Percentiles rank a stretch among this genome's conserved stretches.
Evolutionary conservation across 2,113 vertebrate genomes (phyloP).

Genomic region (Leptosomus discolor): DNA sequence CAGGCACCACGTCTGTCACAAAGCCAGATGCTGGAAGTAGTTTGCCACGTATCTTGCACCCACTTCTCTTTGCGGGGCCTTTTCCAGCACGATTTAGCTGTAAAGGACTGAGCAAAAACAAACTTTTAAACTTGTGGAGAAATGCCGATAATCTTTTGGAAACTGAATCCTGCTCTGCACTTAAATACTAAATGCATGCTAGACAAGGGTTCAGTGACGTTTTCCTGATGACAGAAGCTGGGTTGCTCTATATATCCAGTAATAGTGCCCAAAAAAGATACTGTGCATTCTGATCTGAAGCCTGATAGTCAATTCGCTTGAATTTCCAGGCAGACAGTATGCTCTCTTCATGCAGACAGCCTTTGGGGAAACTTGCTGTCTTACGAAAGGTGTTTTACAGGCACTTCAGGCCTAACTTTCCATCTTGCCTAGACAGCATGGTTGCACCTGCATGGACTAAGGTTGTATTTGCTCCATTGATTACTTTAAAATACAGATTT

Average conservation of each 20-base stretch:
- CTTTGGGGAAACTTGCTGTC: neutral
- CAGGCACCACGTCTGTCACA: neutral
- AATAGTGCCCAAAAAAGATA: neutral
- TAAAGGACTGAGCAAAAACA: neutral
- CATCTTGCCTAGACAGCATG: neutral
- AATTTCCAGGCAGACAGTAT: neutral
- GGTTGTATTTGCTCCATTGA: neutral
- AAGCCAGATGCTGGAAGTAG: neutral
- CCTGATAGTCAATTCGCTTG: neutral
- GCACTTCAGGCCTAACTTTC: neutral
- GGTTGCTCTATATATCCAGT: neutral
- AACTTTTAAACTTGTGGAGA: neutral
- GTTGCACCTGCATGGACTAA: neutral
- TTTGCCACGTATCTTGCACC: neutral
- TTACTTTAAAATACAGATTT: neutral
- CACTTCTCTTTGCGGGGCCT: neutral
- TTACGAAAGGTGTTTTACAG: neutral
- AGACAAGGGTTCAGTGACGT: accelerated
- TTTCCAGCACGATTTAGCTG: neutral
- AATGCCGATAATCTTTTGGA: neutral
- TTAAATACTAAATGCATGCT: neutral
- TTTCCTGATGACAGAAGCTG: neutral
- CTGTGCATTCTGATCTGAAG: neutral
- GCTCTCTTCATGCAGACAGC: neutral
- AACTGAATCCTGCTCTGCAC: neutral